Evolutionary conservation across 1,140 invertebrate genomes (phyloP), one percentile per base, ranked within the genome.

Genomic region (Cydia pomonella): DNA sequence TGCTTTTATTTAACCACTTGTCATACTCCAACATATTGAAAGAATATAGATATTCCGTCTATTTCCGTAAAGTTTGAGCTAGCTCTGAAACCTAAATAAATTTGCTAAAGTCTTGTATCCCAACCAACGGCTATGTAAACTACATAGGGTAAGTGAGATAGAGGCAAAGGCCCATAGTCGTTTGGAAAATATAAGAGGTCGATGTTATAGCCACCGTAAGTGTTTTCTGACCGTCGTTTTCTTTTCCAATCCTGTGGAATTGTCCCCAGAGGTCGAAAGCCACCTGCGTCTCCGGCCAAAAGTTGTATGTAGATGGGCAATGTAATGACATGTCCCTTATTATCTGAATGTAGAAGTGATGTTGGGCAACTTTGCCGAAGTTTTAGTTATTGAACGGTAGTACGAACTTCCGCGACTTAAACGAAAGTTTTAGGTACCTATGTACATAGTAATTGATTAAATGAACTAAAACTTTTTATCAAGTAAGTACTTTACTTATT

Each of bases 201-300:
- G 77, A 78, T 80, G 83, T 81, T 82, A 85, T 80, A 76, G 76
- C 81, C 64, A 72, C 73, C 74, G 59, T 81, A 81, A 85, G 78
- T 81, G 79, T 78, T 77, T 81, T 79, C 79, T 82, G 79, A 85
- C 84, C 84, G 78, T 83, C 79, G 75, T 84, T 85, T 81, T 83
- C 76, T 83, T 85, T 85, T 85, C 81, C 84, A 85, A 85, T 85
- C 80, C 78, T 75, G 76, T 63, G 73, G 50, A 83, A 85, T 80
- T 81, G 74, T 77, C 75, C 84, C 82, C 84, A 74, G 74, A 82
- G 80, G 80, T 77, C 79, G 76, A 66, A 25, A 50, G 76, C 75
- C 84, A 85, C 84, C 84, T 85, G 84, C 77, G 82, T 62, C 72
- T 53, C n/a, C 64, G 29, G 64, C 23, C 72, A 53, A 53, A 72